phyloP scores from a whole-genome alignment of 2,888 invertebrate genomes.

The Seladonia tumulorum region DNA sequence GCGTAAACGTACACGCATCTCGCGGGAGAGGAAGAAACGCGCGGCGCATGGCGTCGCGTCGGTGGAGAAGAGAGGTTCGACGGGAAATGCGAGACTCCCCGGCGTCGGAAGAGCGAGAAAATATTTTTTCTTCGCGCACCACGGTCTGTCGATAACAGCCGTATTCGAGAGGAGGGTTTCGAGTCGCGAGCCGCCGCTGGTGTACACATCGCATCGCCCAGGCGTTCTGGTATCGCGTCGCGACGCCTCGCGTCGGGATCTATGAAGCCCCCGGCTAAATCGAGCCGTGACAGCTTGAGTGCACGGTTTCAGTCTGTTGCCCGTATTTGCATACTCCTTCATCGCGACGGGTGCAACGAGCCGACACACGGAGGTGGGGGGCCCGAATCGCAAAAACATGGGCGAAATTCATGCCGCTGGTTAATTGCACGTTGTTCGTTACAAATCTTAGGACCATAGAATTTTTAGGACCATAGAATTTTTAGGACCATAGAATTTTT shows the following conservation, averaged over 20 bases:
- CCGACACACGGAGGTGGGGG: background rate
- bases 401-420: background rate
- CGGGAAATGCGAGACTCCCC: background rate
- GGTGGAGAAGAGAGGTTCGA: background rate
- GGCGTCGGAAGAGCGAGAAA: conserved; percentile 15
- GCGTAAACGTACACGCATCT: conserved; percentile 26
- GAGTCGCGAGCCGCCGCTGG: conserved; percentile 37
- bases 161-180: conserved; percentile 52
- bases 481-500: too few species aligned
- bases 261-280: conserved; percentile 41
- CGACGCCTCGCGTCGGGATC: conserved; percentile 28
- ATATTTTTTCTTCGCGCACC: conserved; percentile 66
- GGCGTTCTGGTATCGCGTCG: background rate
- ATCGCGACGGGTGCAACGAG: conserved; percentile 25
- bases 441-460: too few species aligned
- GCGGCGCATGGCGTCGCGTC: background rate
- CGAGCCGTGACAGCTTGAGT: conserved; percentile 65
- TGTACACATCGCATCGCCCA: conserved; percentile 12
- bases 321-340: conserved; percentile 49
- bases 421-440: background rate
- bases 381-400: background rate
- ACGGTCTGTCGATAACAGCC: conserved; percentile 69
- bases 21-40: background rate
- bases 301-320: conserved; percentile 56
- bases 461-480: too few species aligned